phyloP scores from a whole-genome alignment of 1,140 invertebrate species.

The Ditylenchus dipsaci region DNA sequence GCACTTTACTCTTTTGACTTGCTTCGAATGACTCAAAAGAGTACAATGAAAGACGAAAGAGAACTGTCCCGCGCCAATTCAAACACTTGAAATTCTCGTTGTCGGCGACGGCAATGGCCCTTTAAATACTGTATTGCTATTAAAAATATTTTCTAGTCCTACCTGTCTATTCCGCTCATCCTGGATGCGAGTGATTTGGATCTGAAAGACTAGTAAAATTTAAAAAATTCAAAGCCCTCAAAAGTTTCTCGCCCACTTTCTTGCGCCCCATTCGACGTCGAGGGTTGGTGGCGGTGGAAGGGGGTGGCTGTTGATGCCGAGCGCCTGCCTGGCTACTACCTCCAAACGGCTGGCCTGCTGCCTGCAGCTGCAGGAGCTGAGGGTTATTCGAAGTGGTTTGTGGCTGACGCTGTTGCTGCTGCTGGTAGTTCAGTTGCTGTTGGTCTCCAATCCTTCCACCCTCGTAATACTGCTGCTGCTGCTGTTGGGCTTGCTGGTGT shows the following conservation, averaged over 20 bases:
- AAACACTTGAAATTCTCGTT: no score
- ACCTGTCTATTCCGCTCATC: constrained; percentile 58
- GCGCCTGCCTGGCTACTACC: background rate
- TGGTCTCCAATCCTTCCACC: background rate
- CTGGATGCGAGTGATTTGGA: constrained; percentile 57
- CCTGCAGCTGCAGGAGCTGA: background rate
- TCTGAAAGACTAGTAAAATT: constrained; percentile 10
- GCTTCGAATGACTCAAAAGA: no score
- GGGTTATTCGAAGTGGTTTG: background rate
- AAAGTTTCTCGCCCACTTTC: constrained; percentile 12
- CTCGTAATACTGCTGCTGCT: no score
- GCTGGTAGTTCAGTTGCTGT: background rate
- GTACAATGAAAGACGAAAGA: no score
- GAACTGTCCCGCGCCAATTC: no score
- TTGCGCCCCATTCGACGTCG: constrained; percentile 45
- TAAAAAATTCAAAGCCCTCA: no score
- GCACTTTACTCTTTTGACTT: no score
- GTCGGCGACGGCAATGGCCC: no score
- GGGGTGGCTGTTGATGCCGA: background rate
- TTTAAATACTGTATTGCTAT: no score
- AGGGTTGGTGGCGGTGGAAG: background rate
- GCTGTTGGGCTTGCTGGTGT: no score
- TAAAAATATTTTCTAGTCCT: constrained; percentile 7
- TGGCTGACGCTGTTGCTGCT: background rate
- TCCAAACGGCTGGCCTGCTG: background rate